Evolutionary conservation across 2,888 invertebrate genomes (phyloP), one percentile per base, ranked within the genome.

Genomic region (Iphiclides podalirius): DNA sequence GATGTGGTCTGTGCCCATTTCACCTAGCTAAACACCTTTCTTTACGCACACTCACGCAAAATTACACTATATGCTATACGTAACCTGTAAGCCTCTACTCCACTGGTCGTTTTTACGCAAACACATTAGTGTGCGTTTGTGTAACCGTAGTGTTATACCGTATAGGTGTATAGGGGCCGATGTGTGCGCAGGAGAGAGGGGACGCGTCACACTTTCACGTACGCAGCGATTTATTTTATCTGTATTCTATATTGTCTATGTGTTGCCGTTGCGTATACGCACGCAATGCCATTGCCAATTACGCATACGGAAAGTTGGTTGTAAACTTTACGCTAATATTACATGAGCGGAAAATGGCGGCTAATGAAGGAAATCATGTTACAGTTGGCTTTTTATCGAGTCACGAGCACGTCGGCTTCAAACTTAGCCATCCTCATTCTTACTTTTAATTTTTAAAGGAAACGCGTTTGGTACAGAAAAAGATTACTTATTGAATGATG

Each of bases 231-330:
- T 12, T 53, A 28, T 33, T 33, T 48, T 47, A 50, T 50, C 23
- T 53, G 47, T 57, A 58, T 52, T 45, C 46, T 53, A 46, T 8
- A 26, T 6, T 58, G 43, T 59, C 46, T 50, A n/a, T 66, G 82
- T 82, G 75, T 75, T 71, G 23, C 72, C 74, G 77, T 86, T 87
- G 87, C 87, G 87, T 79, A 71, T 74, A 72, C 78, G 81, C 84
- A 84, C 72, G 87, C 88, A 88, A 87, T 84, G 86, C 84, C 87
- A 85, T 75, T 84, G 86, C 74, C 83, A 77, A 76, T 85, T 83
- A 83, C 77, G 81, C 64, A 55, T 62, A 62, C 77, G 80, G 86
- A 83, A 84, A 82, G 76, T 70, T 69, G 66, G 66, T 70, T 72
- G 64, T 70, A 66, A 71, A 69, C 70, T 66, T 68, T 70, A 72